Evolutionary conservation across 2,113 vertebrate genomes (phyloP), one percentile per base, ranked within the genome.

Genomic region (Nematolebias whitei): DNA sequence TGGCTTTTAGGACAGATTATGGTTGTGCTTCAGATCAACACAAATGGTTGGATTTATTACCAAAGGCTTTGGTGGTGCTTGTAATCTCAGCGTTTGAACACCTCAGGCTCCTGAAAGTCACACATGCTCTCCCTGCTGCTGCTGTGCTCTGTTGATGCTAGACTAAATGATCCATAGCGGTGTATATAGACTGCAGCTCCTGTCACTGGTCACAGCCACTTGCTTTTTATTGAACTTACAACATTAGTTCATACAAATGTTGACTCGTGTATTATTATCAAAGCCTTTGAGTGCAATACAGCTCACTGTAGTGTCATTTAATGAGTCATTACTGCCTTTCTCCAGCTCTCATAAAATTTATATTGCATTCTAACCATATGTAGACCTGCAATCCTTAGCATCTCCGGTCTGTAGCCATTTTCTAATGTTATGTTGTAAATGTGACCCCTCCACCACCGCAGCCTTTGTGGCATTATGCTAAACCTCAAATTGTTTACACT

Each of bases 401-500:
- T 12, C 43, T 54, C 63, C 14, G 38, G 29, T 63, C 57, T 13
- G 24, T 23, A 62, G 62, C 41, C 58, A 14, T 76, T 82, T 66
- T 54, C 56, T 23, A 54, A 15, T 26, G 24, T 73, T 50, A 39
- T 58, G 32, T 77, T 67, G 79, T 74, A 61, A 40, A 76, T 64
- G 73, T 80, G 84, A 82, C 85, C 79, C 64, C 61, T 78, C 45
- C 23, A 29, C 38, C 50, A 16, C 55, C 65, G 19, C 3, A 54
- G 63, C 80, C 66, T 59, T 29, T 63, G 52, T 38, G 72, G 76
- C 82, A 63, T 85, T 76, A 75, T 3, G 40, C 74, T 85, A 82
- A 85, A 85, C 75, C 85, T 74, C 68, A 87, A 89, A 88, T 84
- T 79, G 71, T 90, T 89, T 89, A 87, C 73, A 68, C 67, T 43